These are phyloP conservation scores for Chanos chanos DNA, from an alignment of 2,797 vertebrate species.

Conservation along the genomic window DNA sequence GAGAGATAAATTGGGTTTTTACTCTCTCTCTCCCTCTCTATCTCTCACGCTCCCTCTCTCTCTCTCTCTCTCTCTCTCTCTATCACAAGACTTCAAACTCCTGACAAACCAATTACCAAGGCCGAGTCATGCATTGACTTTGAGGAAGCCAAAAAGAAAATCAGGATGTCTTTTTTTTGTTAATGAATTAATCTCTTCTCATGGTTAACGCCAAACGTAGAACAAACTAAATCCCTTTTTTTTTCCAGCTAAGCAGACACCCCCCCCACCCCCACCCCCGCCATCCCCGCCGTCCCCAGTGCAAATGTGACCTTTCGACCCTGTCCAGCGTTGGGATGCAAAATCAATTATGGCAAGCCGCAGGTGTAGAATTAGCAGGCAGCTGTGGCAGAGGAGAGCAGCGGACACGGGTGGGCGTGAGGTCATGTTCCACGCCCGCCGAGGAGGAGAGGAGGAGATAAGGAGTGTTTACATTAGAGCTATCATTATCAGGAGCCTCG, in stretches of 20 bases:
- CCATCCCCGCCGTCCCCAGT: not conserved
- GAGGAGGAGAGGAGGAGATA: not conserved
- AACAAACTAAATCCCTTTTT: not conserved
- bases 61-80: conserved; percentile 38
- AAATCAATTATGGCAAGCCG: conserved; percentile 34
- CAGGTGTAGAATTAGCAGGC: conserved; percentile 41
- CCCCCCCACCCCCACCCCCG: not conserved
- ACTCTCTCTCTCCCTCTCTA: too few relatives aligned
- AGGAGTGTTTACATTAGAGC: not conserved
- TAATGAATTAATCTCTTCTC: conserved; percentile 28
- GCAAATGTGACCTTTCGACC: conserved; percentile 22
- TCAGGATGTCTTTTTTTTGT: conserved; percentile 21
- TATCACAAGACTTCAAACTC: conserved; percentile 34
- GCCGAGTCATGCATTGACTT: conserved; percentile 29
- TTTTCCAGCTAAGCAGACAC: not conserved
- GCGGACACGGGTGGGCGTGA: not conserved
- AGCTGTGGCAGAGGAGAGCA: conserved; percentile 4
- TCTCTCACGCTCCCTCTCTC: too few relatives aligned
- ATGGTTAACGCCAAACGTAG: conserved; percentile 27
- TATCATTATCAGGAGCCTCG: not conserved
- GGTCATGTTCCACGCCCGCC: not conserved
- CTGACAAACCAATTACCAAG: conserved; percentile 41
- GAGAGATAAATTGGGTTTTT: conserved; percentile 40
- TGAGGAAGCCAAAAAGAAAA: conserved; percentile 14
- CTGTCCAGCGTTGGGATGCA: conserved; percentile 10